A percentile compares a stretch with the other conserved stretches of the same genome.
Evolutionary conservation across 2,888 invertebrate genomes (phyloP).

Genomic region (Tenthredo livida): DNA sequence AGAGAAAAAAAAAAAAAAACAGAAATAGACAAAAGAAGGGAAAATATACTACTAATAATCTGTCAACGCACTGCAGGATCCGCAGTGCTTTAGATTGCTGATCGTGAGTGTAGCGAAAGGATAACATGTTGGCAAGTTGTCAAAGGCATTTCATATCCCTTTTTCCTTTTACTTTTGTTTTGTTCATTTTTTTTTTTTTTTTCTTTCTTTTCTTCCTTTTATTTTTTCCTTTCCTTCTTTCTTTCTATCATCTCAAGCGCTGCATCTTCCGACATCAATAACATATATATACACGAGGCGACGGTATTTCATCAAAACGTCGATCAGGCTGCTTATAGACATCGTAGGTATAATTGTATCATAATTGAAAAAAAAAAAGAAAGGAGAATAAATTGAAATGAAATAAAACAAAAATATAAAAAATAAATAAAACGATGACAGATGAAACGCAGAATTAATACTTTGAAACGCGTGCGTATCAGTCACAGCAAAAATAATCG

Average conservation of each 20-base stretch:
- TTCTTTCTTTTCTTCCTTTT: neutral
- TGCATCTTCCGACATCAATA: conserved; percentile 19
- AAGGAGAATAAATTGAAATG: neutral
- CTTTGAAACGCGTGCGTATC: neutral
- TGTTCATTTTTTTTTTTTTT: neutral
- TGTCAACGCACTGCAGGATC: conserved; percentile 14
- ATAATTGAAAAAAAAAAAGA: neutral
- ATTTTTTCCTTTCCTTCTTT: neutral
- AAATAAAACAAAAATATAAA: neutral
- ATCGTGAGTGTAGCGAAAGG: conserved; percentile 1
- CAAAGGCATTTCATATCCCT: conserved; percentile 15
- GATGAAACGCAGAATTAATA: neutral
- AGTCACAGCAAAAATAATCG: neutral
- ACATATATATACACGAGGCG: neutral
- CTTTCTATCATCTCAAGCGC: neutral
- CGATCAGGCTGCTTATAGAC: neutral
- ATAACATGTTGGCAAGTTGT: conserved; percentile 1
- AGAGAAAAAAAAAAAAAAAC: neutral
- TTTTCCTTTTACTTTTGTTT: neutral
- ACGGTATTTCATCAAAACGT: neutral
- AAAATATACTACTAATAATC: conserved; percentile 14
- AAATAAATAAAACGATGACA: neutral
- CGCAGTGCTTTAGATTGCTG: conserved; percentile 6
- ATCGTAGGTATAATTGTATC: neutral
- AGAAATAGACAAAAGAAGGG: neutral